A percentile compares a stretch with the other conserved stretches of the same genome.
These are phyloP conservation scores for Xanthorhoe spadicearia DNA, from an alignment of 2,888 invertebrate species.

Conservation along the genomic window DNA sequence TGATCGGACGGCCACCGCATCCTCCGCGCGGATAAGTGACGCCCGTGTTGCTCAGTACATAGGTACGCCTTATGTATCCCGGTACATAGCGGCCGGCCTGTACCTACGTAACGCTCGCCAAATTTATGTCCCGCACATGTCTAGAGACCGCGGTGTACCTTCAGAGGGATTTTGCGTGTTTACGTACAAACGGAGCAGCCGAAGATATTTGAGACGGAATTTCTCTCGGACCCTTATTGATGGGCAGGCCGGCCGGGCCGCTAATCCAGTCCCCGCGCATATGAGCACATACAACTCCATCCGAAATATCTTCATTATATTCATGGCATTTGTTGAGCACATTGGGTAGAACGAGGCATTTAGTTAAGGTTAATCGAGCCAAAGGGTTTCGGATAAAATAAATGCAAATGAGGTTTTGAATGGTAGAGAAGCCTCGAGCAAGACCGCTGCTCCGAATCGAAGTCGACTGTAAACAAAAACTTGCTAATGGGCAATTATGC, in stretches of 20 bases:
- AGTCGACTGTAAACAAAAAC: constrained; percentile 74
- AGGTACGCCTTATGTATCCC: constrained; percentile 78
- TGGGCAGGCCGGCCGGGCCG: constrained; percentile 59
- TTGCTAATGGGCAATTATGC: constrained; percentile 79
- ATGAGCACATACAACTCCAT: constrained; percentile 39
- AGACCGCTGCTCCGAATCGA: constrained; percentile 57
- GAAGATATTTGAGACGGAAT: constrained; percentile 81
- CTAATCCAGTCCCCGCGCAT: constrained; percentile 54
- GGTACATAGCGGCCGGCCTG: constrained; percentile 79
- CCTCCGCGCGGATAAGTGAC: constrained; percentile 85
- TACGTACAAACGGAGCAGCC: constrained; percentile 72
- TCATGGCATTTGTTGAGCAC: constrained; percentile 40
- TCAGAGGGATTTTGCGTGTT: constrained; percentile 84
- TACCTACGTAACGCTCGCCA: constrained; percentile 83
- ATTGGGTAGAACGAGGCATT: constrained; percentile 39
- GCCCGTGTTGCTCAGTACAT: constrained; percentile 80
- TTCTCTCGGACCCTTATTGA: constrained; percentile 79
- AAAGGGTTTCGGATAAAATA: constrained; percentile 58
- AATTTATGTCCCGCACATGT: constrained; percentile 85
- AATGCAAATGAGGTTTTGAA: constrained; percentile 57
- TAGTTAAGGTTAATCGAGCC: constrained; percentile 53
- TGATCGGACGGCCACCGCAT: constrained; percentile 83
- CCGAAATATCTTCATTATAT: constrained; percentile 43
- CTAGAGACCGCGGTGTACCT: constrained; percentile 84
- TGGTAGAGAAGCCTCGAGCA: constrained; percentile 54